A percentile compares a stretch with the other conserved stretches of the same genome.
phyloP scores from a whole-genome alignment of 2,113 vertebrate genomes.

The Gallinago media region DNA sequence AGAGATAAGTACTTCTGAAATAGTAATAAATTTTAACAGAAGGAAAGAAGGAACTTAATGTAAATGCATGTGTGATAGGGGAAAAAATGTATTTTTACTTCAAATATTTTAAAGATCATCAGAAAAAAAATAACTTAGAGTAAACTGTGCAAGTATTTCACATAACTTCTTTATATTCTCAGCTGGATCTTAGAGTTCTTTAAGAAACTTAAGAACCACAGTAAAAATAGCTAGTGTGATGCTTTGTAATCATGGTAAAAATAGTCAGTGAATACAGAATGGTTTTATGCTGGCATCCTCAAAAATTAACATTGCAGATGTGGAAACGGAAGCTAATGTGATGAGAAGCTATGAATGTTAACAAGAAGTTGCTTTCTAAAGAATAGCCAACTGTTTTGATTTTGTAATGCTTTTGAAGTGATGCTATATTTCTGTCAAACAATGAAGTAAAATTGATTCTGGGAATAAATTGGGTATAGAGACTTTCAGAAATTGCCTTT shows the following conservation, averaged over 20 bases:
- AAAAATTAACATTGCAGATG: slow-evolving; percentile 14
- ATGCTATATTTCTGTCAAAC: not conserved
- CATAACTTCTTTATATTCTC: not conserved
- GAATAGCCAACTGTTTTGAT: not conserved
- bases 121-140: not conserved
- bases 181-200: not conserved
- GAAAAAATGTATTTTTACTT: not conserved
- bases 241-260: not conserved
- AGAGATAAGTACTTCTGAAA: not conserved
- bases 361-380: not conserved
- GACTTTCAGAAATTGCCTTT: not conserved
- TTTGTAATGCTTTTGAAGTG: not conserved
- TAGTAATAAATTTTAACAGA: not conserved
- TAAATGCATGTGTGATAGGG: not conserved
- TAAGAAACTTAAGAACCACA: not conserved
- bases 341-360: not conserved
- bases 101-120: not conserved
- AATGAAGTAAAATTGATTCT: not conserved
- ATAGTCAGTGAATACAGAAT: not conserved
- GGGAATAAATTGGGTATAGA: not conserved
- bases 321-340: not conserved
- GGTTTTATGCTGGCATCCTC: not conserved
- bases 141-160: not conserved
- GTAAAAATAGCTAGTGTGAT: not conserved
- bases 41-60: not conserved